phyloP scores from a whole-genome alignment of 1,140 invertebrate genomes.

The Drosophila littoralis region DNA sequence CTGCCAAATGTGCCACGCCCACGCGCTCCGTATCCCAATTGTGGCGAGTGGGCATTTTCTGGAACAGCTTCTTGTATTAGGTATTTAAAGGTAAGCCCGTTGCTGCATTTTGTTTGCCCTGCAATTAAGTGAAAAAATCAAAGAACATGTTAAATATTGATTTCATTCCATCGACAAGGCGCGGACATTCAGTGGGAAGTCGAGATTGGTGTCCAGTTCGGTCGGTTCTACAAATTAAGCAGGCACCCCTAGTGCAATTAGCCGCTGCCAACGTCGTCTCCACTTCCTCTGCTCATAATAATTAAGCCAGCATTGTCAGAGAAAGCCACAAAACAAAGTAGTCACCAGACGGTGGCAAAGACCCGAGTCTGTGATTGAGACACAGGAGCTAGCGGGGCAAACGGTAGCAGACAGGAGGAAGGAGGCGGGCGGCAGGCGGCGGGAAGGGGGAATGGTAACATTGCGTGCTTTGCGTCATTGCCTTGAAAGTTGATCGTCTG shows the following conservation, averaged over 20 bases:
- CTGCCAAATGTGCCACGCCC: slow-evolving; percentile 87
- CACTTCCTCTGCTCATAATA: slow-evolving; percentile 79
- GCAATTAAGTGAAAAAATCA: slow-evolving; percentile 19
- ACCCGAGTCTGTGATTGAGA: slow-evolving; percentile 6
- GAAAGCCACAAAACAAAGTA: slow-evolving; percentile 48
- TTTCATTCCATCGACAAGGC: slow-evolving; percentile 15
- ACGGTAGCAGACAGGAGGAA: slow-evolving; percentile 4
- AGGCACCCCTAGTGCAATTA: slow-evolving; percentile 64
- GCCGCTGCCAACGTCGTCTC: slow-evolving; percentile 61
- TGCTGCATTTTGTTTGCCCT: slow-evolving; percentile 33
- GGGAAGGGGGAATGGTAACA: slow-evolving; percentile 14
- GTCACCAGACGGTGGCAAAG: slow-evolving; percentile 7
- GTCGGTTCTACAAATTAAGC: slow-evolving; percentile 48
- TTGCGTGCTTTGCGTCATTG: slow-evolving; percentile 79
- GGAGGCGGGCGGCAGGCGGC: neutral
- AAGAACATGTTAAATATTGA: slow-evolving; percentile 14
- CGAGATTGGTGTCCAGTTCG: slow-evolving; percentile 33
- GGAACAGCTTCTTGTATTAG: neutral
- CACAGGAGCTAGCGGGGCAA: neutral
- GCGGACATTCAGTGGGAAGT: slow-evolving; percentile 17
- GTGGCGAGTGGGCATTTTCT: slow-evolving; percentile 72
- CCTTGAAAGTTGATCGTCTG: slow-evolving; percentile 71
- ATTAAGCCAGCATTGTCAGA: slow-evolving; percentile 70
- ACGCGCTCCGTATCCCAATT: slow-evolving; percentile 76
- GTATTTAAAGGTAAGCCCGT: neutral